Percentiles rank a stretch among this genome's conserved stretches.
These are phyloP conservation scores for Eulemur rufifrons DNA, from an alignment of 2,113 vertebrate genomes.

Conservation along the genomic window DNA sequence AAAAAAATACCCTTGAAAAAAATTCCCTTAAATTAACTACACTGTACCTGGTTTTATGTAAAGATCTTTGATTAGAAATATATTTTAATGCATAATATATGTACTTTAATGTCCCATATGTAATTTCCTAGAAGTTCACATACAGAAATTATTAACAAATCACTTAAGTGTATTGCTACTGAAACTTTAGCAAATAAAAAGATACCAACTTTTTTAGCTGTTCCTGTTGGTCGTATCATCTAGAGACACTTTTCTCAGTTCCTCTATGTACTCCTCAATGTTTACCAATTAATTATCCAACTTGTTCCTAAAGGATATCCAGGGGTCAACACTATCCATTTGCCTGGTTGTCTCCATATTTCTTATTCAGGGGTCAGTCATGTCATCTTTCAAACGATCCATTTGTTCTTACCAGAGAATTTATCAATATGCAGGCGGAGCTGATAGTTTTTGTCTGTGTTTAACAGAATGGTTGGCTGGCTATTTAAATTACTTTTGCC, in stretches of 20 bases:
- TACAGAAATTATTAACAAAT: background rate
- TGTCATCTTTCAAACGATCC: background rate
- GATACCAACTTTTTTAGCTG: background rate
- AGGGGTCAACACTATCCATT: background rate
- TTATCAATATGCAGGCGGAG: background rate
- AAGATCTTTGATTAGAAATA: background rate
- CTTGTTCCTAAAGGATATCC: background rate
- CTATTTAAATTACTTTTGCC: background rate
- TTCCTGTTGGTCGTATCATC: background rate
- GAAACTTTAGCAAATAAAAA: background rate
- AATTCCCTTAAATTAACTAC: background rate
- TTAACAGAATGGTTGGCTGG: background rate
- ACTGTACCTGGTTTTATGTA: background rate
- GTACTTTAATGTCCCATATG: background rate
- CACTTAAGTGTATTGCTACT: background rate
- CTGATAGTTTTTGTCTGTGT: background rate
- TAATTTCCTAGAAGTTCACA: background rate
- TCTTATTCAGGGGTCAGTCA: background rate
- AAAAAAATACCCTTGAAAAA: background rate
- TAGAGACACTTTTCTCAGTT: background rate
- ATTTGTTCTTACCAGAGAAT: background rate
- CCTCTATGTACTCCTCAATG: background rate
- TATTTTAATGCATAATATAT: background rate
- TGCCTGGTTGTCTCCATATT: background rate
- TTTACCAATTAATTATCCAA: background rate